Conservation (phyloP, 1,140 invertebrate species). For the Zaprionus nigranus region DNA sequence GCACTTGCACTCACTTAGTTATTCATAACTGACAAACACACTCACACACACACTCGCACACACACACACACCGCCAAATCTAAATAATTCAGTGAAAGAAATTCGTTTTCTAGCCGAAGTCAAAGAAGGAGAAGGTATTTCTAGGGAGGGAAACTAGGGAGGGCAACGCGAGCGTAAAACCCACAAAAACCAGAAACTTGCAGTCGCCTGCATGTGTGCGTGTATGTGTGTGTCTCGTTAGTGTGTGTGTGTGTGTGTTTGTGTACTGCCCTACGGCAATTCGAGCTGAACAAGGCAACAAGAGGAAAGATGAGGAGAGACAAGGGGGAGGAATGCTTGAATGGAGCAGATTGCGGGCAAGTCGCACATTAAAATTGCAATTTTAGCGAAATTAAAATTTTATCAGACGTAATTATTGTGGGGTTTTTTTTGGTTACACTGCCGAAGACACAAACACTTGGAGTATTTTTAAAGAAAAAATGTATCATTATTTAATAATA, state of each 20-base stretch:
- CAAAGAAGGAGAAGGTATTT: slow-evolving; percentile 22
- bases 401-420: slow-evolving; percentile 44
- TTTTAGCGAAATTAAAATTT: slow-evolving; percentile 74
- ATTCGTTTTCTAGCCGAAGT: slow-evolving; percentile 65
- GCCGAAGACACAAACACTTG: background rate
- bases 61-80: slow-evolving; percentile 47
- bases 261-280: slow-evolving; percentile 12
- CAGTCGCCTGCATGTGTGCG: slow-evolving; percentile 18
- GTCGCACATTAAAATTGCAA: slow-evolving; percentile 72
- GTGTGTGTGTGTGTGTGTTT: background rate
- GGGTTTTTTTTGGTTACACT: background rate
- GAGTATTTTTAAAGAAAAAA: background rate
- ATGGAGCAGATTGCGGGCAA: slow-evolving; percentile 39
- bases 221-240: slow-evolving; percentile 5
- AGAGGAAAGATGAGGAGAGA: background rate
- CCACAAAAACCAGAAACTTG: slow-evolving; percentile 48
- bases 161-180: slow-evolving; percentile 22
- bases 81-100: slow-evolving; percentile 70
- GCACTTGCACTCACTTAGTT: slow-evolving; percentile 66
- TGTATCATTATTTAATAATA: background rate
- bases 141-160: background rate
- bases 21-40: slow-evolving; percentile 67
- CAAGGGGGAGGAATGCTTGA: slow-evolving; percentile 8
- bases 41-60: slow-evolving; percentile 18
- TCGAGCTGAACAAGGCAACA: slow-evolving; percentile 2